Conservation (phyloP, 2,113 vertebrate species). For the Craseonycteris thonglongyai region DNA sequence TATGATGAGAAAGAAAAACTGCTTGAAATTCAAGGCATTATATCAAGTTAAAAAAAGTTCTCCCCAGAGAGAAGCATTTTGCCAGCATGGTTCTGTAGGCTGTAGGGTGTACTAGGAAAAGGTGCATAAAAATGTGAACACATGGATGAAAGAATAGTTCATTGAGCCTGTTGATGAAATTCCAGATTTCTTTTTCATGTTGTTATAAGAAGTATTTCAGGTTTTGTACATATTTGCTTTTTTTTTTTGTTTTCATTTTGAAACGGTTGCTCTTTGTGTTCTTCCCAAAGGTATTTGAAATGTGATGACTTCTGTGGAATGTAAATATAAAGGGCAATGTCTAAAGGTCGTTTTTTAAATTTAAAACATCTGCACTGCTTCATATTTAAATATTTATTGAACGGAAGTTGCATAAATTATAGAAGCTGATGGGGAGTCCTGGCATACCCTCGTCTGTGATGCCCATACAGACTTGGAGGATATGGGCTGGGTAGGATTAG, state of each 20-base stretch:
- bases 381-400: slow-evolving; percentile 67
- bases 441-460: background rate
- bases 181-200: slow-evolving; percentile 4
- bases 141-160: slow-evolving; percentile 15
- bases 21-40: slow-evolving; percentile 53
- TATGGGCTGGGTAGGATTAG: background rate
- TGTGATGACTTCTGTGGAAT: slow-evolving; percentile 58
- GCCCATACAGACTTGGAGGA: background rate
- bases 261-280: slow-evolving; percentile 43
- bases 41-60: slow-evolving; percentile 38
- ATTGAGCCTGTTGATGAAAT: slow-evolving; percentile 29
- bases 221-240: slow-evolving; percentile 40
- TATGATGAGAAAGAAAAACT: slow-evolving; percentile 42
- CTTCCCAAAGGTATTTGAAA: slow-evolving; percentile 59
- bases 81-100: slow-evolving; percentile 14
- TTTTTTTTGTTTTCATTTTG: slow-evolving; percentile 29
- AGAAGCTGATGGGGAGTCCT: background rate
- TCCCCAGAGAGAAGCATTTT: slow-evolving; percentile 37
- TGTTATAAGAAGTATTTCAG: background rate
- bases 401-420: slow-evolving; percentile 32
- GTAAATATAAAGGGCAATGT: slow-evolving; percentile 64
- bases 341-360: slow-evolving; percentile 70
- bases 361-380: slow-evolving; percentile 47
- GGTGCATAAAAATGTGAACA: slow-evolving; percentile 3
- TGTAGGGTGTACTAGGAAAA: background rate